Base-by-base conservation (phyloP, 2,888 invertebrate species). In the Amphipyra tragopoginis region DNA sequence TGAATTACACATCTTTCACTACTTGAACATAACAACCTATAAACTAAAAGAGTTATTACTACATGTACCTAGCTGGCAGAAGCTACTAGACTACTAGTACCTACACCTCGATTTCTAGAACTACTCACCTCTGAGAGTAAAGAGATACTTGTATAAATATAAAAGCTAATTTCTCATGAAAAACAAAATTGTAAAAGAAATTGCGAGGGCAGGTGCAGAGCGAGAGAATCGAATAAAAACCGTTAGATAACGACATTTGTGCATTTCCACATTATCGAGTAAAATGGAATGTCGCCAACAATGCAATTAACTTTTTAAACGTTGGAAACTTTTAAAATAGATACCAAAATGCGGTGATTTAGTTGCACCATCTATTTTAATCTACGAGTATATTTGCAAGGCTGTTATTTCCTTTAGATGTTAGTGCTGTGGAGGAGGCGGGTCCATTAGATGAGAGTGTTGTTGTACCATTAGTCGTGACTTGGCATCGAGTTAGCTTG, bases 401-500 rank as follows among this genome's bases (percentile, higher is more conserved):
- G 62, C 53, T 48, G 69, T 63, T 70, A 66, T 64, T 70, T 69
- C 53, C 63, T 55, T 56, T 58, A 71, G 70, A 62, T 61, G 60
- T 67, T 49, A 10, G 74, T 72, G 68, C 74, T 75, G 72, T 65
- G 70, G 66, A 63, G 72, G 65, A 70, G 60, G 67, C 53, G 64
- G 66, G 74, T 75, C 77, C 72, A 83, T 84, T 82, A 81, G 76
- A 83, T 75, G 78, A 77, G 75, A 80, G 79, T 84, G 83, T 84
- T 87, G 88, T 86, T 85, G 83, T 85, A 80, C 83, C 82, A 91
- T 90, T 90, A 90, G 84, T 84, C 92, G 93, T 93, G 93, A 91
- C 93, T 92, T 88, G 90, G 92, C 91, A 92, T 91, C 88, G 83
- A 86, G 90, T 89, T 88, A 85, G 86, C 85, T 84, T 85, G 89